Evolutionary conservation across 2,797 vertebrate genomes (phyloP).

Genomic region (Psittacula echo): DNA sequence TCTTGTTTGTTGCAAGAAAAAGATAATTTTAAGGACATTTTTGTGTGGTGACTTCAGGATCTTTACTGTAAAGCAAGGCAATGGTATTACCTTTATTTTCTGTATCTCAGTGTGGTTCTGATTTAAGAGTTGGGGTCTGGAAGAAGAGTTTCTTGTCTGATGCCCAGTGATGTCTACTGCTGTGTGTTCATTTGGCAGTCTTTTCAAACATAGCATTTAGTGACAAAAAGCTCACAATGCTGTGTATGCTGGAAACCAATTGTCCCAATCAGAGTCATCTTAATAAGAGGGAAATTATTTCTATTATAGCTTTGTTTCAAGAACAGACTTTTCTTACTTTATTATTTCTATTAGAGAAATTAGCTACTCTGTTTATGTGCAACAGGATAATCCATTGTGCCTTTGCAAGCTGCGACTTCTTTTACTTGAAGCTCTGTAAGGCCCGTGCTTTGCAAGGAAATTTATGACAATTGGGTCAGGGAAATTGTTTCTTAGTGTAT

Average conservation of each 20-base stretch:
- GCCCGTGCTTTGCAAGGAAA: not conserved
- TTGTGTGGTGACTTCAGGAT: not conserved
- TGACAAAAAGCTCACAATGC: fast-evolving
- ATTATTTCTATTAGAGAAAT: not conserved
- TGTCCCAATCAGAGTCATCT: not conserved
- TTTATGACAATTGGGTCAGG: not conserved
- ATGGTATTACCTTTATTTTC: not conserved
- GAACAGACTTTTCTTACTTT: not conserved
- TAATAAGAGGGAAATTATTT: not conserved
- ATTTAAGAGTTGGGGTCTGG: not conserved
- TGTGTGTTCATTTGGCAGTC: not conserved
- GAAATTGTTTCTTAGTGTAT: not conserved
- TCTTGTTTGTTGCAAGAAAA: not conserved
- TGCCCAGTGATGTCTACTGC: not conserved
- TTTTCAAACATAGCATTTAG: not conserved
- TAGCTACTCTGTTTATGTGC: not conserved
- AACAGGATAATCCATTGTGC: not conserved
- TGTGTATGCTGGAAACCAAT: not conserved
- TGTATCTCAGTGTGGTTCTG: not conserved
- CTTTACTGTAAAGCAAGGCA: not conserved
- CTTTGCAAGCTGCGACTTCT: not conserved
- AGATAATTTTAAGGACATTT: not conserved
- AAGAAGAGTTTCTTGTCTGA: not conserved
- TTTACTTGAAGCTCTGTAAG: not conserved
- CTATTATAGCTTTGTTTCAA: not conserved